Conservation (phyloP, 2,797 vertebrate species). For the Anabacerthia variegaticeps region DNA sequence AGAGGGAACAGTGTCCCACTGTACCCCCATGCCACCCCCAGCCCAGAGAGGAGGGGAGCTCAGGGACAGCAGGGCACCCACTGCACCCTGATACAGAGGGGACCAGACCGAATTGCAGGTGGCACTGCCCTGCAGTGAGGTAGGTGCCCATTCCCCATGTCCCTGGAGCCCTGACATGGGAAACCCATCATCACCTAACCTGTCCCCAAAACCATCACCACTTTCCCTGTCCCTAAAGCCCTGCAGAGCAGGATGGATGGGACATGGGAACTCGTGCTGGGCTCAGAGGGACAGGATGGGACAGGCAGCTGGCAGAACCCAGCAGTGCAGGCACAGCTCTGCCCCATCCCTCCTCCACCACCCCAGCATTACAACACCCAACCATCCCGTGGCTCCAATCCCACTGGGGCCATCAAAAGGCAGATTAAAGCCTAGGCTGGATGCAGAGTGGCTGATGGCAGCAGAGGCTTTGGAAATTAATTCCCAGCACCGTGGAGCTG, state of each 20-base stretch:
- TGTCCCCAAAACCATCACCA: neutral
- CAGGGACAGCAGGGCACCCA: rapidly evolving
- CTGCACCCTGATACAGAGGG: neutral
- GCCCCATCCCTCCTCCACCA: neutral
- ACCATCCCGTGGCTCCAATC: rapidly evolving
- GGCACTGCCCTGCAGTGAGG: neutral
- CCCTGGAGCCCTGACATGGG: neutral
- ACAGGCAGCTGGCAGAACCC: neutral
- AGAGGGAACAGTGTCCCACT: neutral
- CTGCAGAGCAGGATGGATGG: neutral
- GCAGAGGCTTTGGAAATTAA: neutral
- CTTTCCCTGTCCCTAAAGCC: neutral
- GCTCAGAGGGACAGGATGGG: neutral
- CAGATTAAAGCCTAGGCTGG: neutral
- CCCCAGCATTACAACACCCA: neutral
- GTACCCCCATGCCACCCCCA: rapidly evolving
- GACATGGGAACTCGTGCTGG: rapidly evolving
- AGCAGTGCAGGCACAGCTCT: neutral
- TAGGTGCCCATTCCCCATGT: rapidly evolving
- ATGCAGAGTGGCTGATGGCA: neutral
- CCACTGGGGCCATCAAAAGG: neutral
- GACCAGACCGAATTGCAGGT: neutral
- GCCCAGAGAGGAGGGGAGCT: neutral
- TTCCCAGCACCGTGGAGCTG: neutral
- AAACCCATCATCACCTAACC: neutral